phyloP scores from a whole-genome alignment of 1,140 invertebrate genomes.

The Zophobas morio region DNA sequence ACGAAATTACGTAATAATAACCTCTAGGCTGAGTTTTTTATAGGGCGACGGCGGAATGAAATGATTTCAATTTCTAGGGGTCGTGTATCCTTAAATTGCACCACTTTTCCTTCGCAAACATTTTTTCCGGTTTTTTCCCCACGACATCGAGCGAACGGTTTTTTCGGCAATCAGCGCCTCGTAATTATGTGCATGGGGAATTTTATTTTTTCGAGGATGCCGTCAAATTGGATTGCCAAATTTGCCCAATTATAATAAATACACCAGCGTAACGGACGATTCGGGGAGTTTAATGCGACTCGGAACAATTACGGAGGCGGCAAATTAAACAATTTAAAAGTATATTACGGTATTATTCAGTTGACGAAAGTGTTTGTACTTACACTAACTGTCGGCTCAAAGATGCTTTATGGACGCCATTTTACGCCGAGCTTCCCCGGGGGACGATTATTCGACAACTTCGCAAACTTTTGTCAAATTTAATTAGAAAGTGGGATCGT shows the following conservation, averaged over 20 bases:
- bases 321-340: constrained; percentile 40
- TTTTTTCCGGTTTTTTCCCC: constrained; percentile 50
- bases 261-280: constrained; percentile 10
- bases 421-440: constrained; percentile 7
- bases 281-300: constrained; percentile 7
- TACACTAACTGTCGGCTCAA: constrained; percentile 25
- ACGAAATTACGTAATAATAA: constrained; percentile 50
- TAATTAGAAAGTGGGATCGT: neutral
- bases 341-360: constrained; percentile 34
- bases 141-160: constrained; percentile 44
- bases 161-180: constrained; percentile 37
- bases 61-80: constrained; percentile 49
- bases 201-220: constrained; percentile 24
- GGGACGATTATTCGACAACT: neutral
- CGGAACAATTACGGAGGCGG: constrained; percentile 19
- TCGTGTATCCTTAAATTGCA: constrained; percentile 48
- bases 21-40: constrained; percentile 49
- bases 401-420: constrained; percentile 28
- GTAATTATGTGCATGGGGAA: constrained; percentile 40
- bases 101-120: constrained; percentile 46
- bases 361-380: constrained; percentile 26
- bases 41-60: constrained; percentile 44
- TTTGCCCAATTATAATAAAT: constrained; percentile 41
- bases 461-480: neutral
- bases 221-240: constrained; percentile 34